Percentiles rank a stretch among this genome's conserved stretches.
Evolutionary conservation across 2,797 vertebrate genomes (phyloP).

Genomic region (Fundulus diaphanus): DNA sequence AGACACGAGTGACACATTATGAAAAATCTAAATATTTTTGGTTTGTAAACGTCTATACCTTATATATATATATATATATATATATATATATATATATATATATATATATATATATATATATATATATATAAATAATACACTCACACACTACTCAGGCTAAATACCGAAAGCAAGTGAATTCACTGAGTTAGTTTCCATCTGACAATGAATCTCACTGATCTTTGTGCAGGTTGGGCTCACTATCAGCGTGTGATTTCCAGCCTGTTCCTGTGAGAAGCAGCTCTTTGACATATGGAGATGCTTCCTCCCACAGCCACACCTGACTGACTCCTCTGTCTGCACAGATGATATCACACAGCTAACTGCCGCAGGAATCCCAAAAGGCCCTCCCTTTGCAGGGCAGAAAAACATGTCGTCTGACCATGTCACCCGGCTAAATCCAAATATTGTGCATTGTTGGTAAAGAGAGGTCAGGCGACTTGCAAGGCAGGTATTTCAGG

Average conservation of each 20-base stretch:
- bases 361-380: constrained; percentile 69
- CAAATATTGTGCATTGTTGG: constrained; percentile 73
- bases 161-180: background rate
- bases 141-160: background rate
- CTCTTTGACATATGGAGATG: constrained; percentile 69
- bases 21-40: too few species aligned
- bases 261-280: constrained; percentile 59
- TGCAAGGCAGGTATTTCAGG: constrained; percentile 63
- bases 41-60: too few species aligned
- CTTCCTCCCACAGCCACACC: constrained; percentile 72
- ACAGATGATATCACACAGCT: constrained; percentile 71
- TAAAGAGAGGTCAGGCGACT: constrained; percentile 77
- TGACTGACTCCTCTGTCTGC: constrained; percentile 61
- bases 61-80: background rate
- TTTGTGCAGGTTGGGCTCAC: constrained; percentile 54
- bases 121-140: background rate
- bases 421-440: constrained; percentile 61
- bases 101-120: background rate
- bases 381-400: constrained; percentile 56
- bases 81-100: background rate
- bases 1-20: too few species aligned
- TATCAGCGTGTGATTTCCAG: constrained; percentile 65
- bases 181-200: too few species aligned
- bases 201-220: constrained; percentile 53
- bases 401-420: constrained; percentile 65